These are phyloP conservation scores for Eclectus roratus DNA, from an alignment of 2,113 vertebrate species.

Conservation along the genomic window DNA sequence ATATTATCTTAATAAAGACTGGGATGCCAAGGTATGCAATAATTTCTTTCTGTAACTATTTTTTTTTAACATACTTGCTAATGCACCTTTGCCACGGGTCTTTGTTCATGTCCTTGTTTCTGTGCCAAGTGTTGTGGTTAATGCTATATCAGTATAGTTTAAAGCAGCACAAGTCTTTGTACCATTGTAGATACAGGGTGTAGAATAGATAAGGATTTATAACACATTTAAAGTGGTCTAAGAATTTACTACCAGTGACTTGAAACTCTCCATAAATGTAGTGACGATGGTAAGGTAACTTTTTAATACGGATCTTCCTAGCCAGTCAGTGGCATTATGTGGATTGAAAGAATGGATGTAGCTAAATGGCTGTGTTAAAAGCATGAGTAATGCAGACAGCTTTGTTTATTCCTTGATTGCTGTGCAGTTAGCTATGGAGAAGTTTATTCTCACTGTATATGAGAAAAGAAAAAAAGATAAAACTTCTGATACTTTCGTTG, in stretches of 20 bases:
- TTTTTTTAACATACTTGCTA: neutral
- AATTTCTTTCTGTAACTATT: neutral
- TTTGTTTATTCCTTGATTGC: neutral
- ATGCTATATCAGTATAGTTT: neutral
- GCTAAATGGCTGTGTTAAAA: neutral
- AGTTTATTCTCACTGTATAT: neutral
- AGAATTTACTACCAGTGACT: neutral
- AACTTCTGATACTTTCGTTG: neutral
- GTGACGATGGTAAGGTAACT: neutral
- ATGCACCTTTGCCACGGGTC: neutral
- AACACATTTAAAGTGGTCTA: neutral
- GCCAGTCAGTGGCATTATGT: neutral
- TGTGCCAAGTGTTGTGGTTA: neutral
- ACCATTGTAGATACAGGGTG: neutral
- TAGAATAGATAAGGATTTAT: neutral
- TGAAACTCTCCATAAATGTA: neutral
- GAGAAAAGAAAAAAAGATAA: neutral
- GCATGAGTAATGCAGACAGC: neutral
- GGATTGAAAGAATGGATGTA: neutral
- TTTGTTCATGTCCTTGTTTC: neutral
- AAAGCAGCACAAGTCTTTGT: neutral
- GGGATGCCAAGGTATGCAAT: slow-evolving; percentile 90
- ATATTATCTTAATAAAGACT: slow-evolving; percentile 98
- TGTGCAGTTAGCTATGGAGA: neutral
- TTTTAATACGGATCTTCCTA: neutral